Base-by-base conservation (phyloP, 2,113 vertebrate species). In the Caranx ignobilis region DNA sequence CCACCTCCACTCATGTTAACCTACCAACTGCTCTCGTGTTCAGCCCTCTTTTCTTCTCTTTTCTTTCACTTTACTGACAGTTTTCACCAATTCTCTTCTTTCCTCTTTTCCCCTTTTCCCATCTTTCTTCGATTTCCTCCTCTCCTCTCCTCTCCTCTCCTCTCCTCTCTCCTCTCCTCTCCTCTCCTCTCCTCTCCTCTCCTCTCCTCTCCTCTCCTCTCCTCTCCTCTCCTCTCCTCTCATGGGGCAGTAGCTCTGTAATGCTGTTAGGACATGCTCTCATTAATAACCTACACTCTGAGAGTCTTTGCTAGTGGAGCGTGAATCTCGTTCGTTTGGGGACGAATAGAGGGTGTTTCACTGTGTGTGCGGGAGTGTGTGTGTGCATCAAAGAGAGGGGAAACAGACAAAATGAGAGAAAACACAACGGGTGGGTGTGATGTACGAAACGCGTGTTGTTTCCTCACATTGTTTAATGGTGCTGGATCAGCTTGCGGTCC, bases 211-310 rank as follows among this genome's bases (percentile, higher is more conserved):
- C n/a, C 3, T 59, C n/a, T 26, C 39, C n/a, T 71, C 72, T 64
- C 63, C 32, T 34, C 50, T 19, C 7, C 11, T 37, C 50, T 45
- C 56, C 35, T 78, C 77, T 79, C 39, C 64, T 85, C 86, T n/a
- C 62, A 78, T 77, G 87, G 81, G 77, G 55, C 84, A 87, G 84
- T 66, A 72, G 77, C 86, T 91, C 83, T 86, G 74, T 89, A 90
- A 87, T 84, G 83, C 88, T 91, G 90, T 89, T 84, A 82, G 89
- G 90, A 90, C 90, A 88, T 86, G 90, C 90, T 88, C 90, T 91
- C 89, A 92, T 93, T 91, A 93, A 91, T 91, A 93, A 91, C 86
- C 88, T 92, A 86, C 88, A 89, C 85, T 87, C 76, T 65, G 77
- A 92, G 81, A 93, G 83, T 86, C 87, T 88, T 75, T 77, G 77